phyloP scores from a whole-genome alignment of 2,797 vertebrate species.

The Heterohyrax brucei region DNA sequence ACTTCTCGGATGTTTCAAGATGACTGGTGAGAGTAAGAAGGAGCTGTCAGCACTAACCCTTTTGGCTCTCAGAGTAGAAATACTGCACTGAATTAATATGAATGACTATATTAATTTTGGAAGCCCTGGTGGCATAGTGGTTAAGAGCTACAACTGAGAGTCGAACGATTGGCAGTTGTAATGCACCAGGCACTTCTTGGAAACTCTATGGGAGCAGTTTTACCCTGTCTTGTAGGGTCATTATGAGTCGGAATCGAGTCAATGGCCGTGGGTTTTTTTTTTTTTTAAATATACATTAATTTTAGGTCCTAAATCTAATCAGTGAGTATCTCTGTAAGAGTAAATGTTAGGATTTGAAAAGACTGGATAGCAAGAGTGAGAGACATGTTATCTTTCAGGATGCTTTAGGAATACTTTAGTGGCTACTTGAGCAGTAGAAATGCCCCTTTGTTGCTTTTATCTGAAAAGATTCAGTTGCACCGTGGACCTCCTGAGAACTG shows the following conservation, averaged over 20 bases:
- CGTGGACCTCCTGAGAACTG: background rate
- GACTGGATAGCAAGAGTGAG: background rate
- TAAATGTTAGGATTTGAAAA: background rate
- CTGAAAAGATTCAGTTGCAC: background rate
- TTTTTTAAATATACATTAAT: background rate
- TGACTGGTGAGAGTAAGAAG: slow-evolving; percentile 7
- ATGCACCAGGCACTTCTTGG: no score
- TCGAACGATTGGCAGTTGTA: no score
- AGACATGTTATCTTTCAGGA: slow-evolving; percentile 16
- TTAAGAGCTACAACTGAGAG: no score
- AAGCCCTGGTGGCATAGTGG: no score
- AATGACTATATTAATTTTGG: background rate
- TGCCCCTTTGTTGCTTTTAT: background rate
- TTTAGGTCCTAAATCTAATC: background rate
- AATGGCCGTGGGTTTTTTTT: no score
- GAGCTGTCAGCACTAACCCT: background rate
- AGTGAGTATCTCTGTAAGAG: background rate
- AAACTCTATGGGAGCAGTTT: no score
- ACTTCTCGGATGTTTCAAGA: slow-evolving; percentile 6
- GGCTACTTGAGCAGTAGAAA: background rate
- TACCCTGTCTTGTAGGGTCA: no score
- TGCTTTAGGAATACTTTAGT: background rate
- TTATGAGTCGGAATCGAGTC: no score
- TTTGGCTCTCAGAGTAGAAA: slow-evolving; percentile 11
- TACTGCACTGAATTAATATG: slow-evolving; percentile 53